Evolutionary conservation across 2,797 vertebrate species (phyloP), one percentile per base, ranked within the genome.

Genomic region (Apogon talboti): DNA sequence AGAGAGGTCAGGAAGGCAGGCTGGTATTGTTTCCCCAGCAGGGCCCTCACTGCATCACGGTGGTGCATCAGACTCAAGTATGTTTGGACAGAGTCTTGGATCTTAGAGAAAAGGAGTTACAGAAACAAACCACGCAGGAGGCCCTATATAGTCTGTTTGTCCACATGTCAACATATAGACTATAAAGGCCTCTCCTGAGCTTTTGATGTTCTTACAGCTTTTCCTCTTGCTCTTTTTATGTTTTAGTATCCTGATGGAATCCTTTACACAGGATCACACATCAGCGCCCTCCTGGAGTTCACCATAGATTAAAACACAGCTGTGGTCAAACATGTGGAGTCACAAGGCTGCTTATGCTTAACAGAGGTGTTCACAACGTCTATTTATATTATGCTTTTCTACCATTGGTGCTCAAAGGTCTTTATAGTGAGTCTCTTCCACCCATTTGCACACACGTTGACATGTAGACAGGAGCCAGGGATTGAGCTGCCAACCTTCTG

Each of bases 1-100:
- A 74, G 84, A 82, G 86, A 89, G 92, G 93, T 93, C 90, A 92
- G 90, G 91, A 92, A 94, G 92, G 91, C 92, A 88, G 78, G 47
- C 61, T 68, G 52, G 76, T 89, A 92, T 89, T 94, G 93, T 93
- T 93, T 83, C 66, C 76, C 66, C 89, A 79, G 79, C 89, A 84
- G 84, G 90, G 84, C 83, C 77, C 88, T 93, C 87, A 60, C 83
- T 91, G 90, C 85, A 91, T 86, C 85, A 83, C 89, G 88, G 56
- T 75, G 55, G 85, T 78, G 79, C 55, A 47, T 86, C 81, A 85
- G 56, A 83, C 74, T 79, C 50, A 50, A 83, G 74, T 79, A 58
- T 83, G 74, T 91, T 84, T 81, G 74, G 74, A 82, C 28, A 67
- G 69, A 61, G 65, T 35, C 47, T 84, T 64, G 66, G 66, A 78